A percentile compares a stretch with the other conserved stretches of the same genome.
Conservation (phyloP, 1,140 invertebrate genomes). For the Tenebrio molitor region DNA sequence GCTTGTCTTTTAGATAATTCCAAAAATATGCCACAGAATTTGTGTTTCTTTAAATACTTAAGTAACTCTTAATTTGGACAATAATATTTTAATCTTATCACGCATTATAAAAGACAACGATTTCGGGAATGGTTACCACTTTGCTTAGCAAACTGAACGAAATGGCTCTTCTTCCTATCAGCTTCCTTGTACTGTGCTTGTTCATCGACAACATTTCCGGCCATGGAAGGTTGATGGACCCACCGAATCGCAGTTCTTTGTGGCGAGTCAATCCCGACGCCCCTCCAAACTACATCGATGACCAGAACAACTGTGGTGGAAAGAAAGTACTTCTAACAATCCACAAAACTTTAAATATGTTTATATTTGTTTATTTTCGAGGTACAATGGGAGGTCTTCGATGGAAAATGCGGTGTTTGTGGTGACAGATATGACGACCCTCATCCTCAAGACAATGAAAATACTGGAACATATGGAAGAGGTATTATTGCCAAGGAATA, state of each 20-base stretch:
- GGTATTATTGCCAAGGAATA: conserved; percentile 70
- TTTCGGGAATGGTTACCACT: too few species aligned
- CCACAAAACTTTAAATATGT: too few species aligned
- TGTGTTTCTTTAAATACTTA: too few species aligned
- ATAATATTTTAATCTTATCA: too few species aligned
- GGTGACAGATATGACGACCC: conserved; percentile 70
- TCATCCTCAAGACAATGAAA: conserved; percentile 73
- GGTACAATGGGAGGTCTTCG: conserved; percentile 53
- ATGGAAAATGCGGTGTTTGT: conserved; percentile 72
- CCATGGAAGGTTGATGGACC: conserved; percentile 2
- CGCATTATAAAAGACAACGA: too few species aligned
- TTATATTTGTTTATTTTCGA: conserved; percentile 71
- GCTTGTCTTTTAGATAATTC: too few species aligned
- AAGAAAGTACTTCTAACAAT: too few species aligned
- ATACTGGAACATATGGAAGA: conserved; percentile 73
- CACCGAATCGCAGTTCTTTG: conserved; percentile 6
- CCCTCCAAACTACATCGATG: background rate
- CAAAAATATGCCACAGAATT: too few species aligned
- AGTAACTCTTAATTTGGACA: too few species aligned
- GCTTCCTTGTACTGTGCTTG: background rate
- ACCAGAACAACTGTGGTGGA: background rate
- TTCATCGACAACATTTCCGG: background rate
- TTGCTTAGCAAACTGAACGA: too few species aligned
- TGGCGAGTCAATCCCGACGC: background rate
- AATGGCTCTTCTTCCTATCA: background rate